A percentile compares a stretch with the other conserved stretches of the same genome.
Evolutionary conservation across 2,797 vertebrate genomes (phyloP).

Genomic region (Semotilus atromaculatus): DNA sequence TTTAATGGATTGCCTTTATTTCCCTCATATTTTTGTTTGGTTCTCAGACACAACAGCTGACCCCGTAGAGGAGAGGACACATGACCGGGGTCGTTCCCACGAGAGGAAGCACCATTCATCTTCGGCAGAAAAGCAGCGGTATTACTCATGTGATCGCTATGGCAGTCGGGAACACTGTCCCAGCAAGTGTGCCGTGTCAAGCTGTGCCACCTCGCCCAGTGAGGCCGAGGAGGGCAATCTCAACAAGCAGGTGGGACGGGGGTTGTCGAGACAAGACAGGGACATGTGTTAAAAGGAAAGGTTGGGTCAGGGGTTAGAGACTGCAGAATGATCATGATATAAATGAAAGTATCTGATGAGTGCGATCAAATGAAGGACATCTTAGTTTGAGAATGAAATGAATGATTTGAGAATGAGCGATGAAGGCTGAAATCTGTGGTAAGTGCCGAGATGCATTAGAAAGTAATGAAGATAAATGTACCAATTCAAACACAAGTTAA

Average conservation of each 20-base stretch:
- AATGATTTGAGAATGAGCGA: too few species aligned
- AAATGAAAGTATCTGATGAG: background rate
- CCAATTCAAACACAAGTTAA: background rate
- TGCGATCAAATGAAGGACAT: background rate
- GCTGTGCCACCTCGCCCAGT: conserved; percentile 87
- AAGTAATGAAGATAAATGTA: background rate
- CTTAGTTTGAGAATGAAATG: background rate
- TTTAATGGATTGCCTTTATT: background rate
- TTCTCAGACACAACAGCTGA: conserved; percentile 56
- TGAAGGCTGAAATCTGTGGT: background rate
- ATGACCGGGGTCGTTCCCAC: conserved; percentile 90
- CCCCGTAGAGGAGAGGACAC: conserved; percentile 75
- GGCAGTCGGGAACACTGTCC: conserved; percentile 88
- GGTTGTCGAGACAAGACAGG: conserved; percentile 1
- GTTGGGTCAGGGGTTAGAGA: conserved; percentile 9
- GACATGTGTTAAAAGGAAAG: conserved; percentile 7
- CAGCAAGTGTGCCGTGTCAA: conserved; percentile 83
- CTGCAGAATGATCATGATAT: background rate
- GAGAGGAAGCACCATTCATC: conserved; percentile 92
- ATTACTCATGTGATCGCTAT: conserved; percentile 95
- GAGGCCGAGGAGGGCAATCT: conserved; percentile 81
- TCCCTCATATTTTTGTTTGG: background rate
- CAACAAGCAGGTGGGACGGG: conserved; percentile 87
- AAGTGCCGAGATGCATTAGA: background rate
- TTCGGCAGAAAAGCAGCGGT: conserved; percentile 91